Conservation (phyloP, 1,140 invertebrate species). For the Sesamia nonagrioides region DNA sequence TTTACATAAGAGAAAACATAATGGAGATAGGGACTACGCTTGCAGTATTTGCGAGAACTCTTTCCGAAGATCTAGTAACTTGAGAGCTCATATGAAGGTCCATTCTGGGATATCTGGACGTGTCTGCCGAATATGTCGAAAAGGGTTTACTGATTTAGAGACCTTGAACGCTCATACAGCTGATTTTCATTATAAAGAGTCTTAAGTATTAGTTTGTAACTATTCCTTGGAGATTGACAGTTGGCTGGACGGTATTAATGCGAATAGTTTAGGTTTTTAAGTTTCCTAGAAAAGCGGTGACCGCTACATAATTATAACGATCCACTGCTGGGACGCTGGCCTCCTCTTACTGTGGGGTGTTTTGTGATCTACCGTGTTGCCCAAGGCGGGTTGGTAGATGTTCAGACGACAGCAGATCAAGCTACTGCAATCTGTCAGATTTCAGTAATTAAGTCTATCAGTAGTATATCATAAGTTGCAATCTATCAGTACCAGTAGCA, state of each 20-base stretch:
- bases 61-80: conserved; percentile 70
- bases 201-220: neutral
- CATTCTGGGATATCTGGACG: conserved; percentile 67
- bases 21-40: conserved; percentile 63
- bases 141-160: conserved; percentile 63
- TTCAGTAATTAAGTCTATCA: no score
- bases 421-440: no score
- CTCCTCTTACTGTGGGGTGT: no score
- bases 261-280: neutral
- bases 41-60: conserved; percentile 65
- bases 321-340: no score
- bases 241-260: neutral
- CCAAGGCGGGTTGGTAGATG: no score
- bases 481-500: no score
- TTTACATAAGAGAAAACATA: conserved; percentile 71
- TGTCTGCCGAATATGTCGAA: conserved; percentile 67
- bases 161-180: conserved; percentile 61
- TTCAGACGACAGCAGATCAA: no score
- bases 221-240: neutral
- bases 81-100: conserved; percentile 72
- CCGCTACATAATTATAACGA: no score
- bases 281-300: no score
- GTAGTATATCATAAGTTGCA: no score
- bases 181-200: conserved; percentile 60
- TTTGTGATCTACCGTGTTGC: no score